These are phyloP conservation scores for Aspidiotus rigidus DNA, from an alignment of 2,888 invertebrate genomes.

Conservation along the genomic window DNA sequence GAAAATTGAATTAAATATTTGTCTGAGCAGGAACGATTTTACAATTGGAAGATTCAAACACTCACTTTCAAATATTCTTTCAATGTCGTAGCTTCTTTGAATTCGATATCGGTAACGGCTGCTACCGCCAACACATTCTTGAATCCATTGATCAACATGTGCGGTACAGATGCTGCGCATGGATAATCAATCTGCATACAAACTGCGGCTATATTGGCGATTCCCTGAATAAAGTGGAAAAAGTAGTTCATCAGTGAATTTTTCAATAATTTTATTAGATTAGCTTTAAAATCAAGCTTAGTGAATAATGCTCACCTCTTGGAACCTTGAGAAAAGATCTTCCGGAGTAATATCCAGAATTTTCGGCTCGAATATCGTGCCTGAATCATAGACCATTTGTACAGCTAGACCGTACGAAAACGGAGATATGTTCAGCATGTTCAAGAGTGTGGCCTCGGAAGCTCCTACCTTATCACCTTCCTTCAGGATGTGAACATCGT, in stretches of 20 bases:
- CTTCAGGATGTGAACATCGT: conserved; percentile 82
- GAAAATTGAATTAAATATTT: neutral
- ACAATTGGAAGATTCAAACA: neutral
- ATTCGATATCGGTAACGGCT: conserved; percentile 88
- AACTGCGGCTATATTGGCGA: conserved; percentile 85
- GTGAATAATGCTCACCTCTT: conserved; percentile 48
- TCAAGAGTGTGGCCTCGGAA: conserved; percentile 94
- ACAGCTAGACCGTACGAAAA: conserved; percentile 97
- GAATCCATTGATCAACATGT: conserved; percentile 95
- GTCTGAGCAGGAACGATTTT: neutral
- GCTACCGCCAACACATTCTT: conserved; percentile 95
- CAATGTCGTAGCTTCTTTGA: conserved; percentile 86
- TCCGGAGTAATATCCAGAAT: conserved; percentile 97
- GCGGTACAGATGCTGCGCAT: conserved; percentile 91
- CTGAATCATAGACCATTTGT: conserved; percentile 95
- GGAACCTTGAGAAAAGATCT: conserved; percentile 81
- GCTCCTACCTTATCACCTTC: conserved; percentile 97
- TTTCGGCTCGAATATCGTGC: conserved; percentile 92
- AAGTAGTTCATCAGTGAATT: too few relatives aligned
- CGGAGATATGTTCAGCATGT: conserved; percentile 99
- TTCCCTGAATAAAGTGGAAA: conserved; percentile 51
- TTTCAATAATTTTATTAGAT: too few relatives aligned
- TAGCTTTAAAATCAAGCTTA: too few relatives aligned
- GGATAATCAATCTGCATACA: conserved; percentile 92
- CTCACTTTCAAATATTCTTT: conserved; percentile 78